Evolutionary conservation across 2,113 vertebrate genomes (phyloP).

Genomic region (Platichthys flesus): DNA sequence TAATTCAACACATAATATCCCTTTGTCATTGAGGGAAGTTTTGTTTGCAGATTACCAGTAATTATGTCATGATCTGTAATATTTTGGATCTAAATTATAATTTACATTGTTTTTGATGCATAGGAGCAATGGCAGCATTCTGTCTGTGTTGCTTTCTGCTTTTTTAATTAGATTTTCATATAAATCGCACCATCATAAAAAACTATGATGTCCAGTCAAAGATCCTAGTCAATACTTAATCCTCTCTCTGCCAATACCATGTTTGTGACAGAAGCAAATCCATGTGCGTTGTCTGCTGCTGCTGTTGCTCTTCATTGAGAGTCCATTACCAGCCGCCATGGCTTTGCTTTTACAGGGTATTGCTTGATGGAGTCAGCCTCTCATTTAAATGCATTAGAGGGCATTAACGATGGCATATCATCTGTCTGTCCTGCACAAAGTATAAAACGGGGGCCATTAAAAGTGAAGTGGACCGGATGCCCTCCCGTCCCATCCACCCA

Average conservation of each 20-base stretch:
- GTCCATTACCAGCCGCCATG: slow-evolving; percentile 45
- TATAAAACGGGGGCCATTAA: slow-evolving; percentile 51
- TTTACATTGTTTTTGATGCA: too few species aligned
- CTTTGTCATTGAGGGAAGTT: not conserved
- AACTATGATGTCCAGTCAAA: not conserved
- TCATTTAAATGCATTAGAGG: slow-evolving; percentile 67
- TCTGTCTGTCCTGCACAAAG: slow-evolving; percentile 58
- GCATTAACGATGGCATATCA: slow-evolving; percentile 63
- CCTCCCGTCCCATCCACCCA: slow-evolving; percentile 33
- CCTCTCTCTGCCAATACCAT: not conserved
- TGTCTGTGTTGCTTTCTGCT: too few species aligned
- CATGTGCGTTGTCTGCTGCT: slow-evolving; percentile 1
- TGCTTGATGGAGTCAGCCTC: slow-evolving; percentile 37
- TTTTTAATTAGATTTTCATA: not conserved
- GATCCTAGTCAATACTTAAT: not conserved
- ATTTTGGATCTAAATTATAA: too few species aligned
- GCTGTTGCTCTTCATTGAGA: slow-evolving; percentile 37
- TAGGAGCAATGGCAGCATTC: too few species aligned
- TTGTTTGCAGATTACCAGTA: not conserved
- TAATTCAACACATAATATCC: not conserved
- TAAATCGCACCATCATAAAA: not conserved
- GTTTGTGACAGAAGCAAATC: slow-evolving; percentile 31
- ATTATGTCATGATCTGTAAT: not conserved
- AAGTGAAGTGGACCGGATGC: slow-evolving; percentile 38
- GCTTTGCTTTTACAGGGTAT: slow-evolving; percentile 49